Evolutionary conservation across 1,140 invertebrate genomes (phyloP).

Genomic region (Macrobrachium rosenbergii): DNA sequence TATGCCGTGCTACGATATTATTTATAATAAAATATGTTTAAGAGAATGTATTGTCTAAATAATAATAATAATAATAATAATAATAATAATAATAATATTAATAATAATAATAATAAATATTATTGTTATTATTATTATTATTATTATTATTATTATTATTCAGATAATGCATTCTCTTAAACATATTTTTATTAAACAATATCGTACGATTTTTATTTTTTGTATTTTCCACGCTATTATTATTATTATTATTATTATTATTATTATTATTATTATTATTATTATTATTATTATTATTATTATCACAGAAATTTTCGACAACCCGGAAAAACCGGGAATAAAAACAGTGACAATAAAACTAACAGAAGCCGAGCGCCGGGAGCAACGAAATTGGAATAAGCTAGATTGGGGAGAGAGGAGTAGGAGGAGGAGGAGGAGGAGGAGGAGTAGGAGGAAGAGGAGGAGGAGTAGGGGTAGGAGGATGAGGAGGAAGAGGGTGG

Average conservation of each 20-base stretch:
- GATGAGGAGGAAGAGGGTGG: neutral
- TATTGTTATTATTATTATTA: conserved; percentile 4
- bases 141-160: neutral
- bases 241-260: conserved; percentile 15
- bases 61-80: too few species aligned
- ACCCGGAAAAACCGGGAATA: neutral
- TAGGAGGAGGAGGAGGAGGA: neutral
- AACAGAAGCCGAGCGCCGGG: neutral
- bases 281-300: conserved; percentile 15
- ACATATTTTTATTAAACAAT: too few species aligned
- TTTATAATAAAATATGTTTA: too few species aligned
- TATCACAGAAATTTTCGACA: neutral
- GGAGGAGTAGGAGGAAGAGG: neutral
- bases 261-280: conserved; percentile 12
- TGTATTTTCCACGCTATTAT: neutral
- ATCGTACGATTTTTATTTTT: too few species aligned
- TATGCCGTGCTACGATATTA: too few species aligned
- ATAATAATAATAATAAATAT: too few species aligned
- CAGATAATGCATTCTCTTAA: too few species aligned
- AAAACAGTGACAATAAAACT: neutral
- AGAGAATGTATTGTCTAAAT: too few species aligned
- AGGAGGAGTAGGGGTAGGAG: neutral
- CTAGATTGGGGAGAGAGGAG: neutral
- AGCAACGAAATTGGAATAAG: neutral
- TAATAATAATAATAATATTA: too few species aligned